A percentile compares a stretch with the other conserved stretches of the same genome.
phyloP scores from a whole-genome alignment of 2,888 invertebrate genomes.

The Megalurothrips usitatus region DNA sequence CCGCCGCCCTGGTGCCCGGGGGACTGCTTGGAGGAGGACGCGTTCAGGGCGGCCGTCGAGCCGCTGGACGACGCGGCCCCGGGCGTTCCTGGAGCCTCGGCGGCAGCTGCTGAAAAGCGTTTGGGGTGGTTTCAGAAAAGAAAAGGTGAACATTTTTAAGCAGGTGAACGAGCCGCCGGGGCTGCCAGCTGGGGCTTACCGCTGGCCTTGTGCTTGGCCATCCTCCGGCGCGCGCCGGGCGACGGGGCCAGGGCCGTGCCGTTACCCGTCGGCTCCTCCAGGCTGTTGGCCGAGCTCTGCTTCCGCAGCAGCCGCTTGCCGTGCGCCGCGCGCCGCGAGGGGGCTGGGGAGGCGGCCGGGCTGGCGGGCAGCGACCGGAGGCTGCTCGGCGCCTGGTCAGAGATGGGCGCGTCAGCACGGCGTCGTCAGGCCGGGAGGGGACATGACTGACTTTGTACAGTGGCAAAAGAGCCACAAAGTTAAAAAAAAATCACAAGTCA shows the following conservation, averaged over 20 bases:
- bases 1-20: not conserved
- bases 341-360: not conserved
- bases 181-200: not conserved
- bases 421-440: too few relatives aligned
- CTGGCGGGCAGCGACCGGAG: constrained; percentile 7
- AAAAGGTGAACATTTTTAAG: too few relatives aligned
- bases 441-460: too few relatives aligned
- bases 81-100: not conserved
- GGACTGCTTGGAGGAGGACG: not conserved
- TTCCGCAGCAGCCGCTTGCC: constrained; percentile 4
- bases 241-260: not conserved
- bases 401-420: not conserved
- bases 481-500: too few relatives aligned
- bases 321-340: not conserved
- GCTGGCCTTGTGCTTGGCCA: constrained; percentile 3
- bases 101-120: not conserved
- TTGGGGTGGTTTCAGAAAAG: too few relatives aligned
- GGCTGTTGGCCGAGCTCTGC: constrained; percentile 20
- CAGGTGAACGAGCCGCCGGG: too few relatives aligned
- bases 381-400: constrained; percentile 5
- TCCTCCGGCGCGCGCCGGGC: not conserved
- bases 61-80: constrained; percentile 7
- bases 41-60: constrained; percentile 3
- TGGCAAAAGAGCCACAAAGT: too few relatives aligned
- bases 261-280: not conserved